Conservation (phyloP, 1,140 invertebrate genomes). For the Latrodectus geometricus region DNA sequence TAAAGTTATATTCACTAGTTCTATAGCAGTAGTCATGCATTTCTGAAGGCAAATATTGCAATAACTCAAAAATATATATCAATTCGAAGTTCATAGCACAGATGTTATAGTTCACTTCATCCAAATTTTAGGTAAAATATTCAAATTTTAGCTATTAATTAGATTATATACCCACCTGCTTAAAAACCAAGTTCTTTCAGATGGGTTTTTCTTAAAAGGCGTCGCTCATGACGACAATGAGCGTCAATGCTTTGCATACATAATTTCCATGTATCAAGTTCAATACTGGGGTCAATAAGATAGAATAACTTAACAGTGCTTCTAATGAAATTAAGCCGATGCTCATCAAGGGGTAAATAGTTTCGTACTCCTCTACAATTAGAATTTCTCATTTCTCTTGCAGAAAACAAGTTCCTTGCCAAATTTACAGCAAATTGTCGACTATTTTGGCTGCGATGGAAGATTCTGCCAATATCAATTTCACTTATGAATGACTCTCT, state of each 20-base stretch:
- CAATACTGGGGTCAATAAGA: slow-evolving; percentile 25
- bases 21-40: too few species aligned
- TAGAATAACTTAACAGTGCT: slow-evolving; percentile 37
- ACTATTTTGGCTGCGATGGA: slow-evolving; percentile 57
- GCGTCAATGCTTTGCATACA: slow-evolving; percentile 61
- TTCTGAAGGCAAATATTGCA: too few species aligned
- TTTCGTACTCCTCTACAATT: slow-evolving; percentile 62
- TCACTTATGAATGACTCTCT: slow-evolving; percentile 37
- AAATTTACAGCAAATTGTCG: slow-evolving; percentile 62
- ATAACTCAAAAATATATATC: too few species aligned
- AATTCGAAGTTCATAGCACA: too few species aligned
- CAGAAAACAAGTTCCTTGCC: slow-evolving; percentile 45
- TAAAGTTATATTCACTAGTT: not conserved
- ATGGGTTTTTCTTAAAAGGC: slow-evolving; percentile 34
- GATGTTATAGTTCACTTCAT: too few species aligned
- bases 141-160: not conserved
- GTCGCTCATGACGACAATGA: slow-evolving; percentile 59
- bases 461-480: slow-evolving; percentile 30
- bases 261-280: slow-evolving; percentile 53
- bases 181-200: not conserved
- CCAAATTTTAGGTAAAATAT: not conserved
- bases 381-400: slow-evolving; percentile 55
- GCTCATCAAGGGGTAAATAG: slow-evolving; percentile 50
- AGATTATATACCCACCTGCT: not conserved
- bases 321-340: slow-evolving; percentile 50